Evolutionary conservation across 2,113 vertebrate genomes (phyloP).

Genomic region (Antigone vipio): DNA sequence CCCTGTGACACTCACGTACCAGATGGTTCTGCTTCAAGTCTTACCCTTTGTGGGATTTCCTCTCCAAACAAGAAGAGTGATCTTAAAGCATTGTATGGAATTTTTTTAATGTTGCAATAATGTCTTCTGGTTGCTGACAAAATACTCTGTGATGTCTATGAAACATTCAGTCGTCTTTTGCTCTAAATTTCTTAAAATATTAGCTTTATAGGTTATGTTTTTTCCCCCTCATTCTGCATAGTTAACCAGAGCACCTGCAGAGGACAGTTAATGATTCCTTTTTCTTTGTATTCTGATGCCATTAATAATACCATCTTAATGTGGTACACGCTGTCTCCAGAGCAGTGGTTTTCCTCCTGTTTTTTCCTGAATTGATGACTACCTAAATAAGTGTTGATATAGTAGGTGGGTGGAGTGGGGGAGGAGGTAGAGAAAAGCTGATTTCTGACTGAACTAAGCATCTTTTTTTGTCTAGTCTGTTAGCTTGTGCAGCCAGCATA

Average conservation of each 20-base stretch:
- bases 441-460: neutral
- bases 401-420: neutral
- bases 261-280: conserved; percentile 22
- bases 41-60: neutral
- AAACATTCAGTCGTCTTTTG: neutral
- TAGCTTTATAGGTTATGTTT: neutral
- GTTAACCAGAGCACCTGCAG: conserved; percentile 47
- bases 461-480: neutral
- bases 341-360: neutral
- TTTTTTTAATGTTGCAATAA: neutral
- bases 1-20: neutral
- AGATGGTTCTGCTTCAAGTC: neutral
- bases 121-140: conserved; percentile 29
- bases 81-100: neutral
- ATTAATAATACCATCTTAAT: neutral
- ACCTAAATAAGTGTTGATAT: neutral
- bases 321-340: neutral
- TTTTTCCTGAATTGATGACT: neutral
- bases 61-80: neutral
- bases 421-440: neutral
- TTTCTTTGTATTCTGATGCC: neutral
- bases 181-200: conserved; percentile 30
- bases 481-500: neutral
- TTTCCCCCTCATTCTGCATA: conserved; percentile 23
- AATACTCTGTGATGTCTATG: neutral